Conservation (phyloP, 2,888 invertebrate species). For the Tribolium freemani region DNA sequence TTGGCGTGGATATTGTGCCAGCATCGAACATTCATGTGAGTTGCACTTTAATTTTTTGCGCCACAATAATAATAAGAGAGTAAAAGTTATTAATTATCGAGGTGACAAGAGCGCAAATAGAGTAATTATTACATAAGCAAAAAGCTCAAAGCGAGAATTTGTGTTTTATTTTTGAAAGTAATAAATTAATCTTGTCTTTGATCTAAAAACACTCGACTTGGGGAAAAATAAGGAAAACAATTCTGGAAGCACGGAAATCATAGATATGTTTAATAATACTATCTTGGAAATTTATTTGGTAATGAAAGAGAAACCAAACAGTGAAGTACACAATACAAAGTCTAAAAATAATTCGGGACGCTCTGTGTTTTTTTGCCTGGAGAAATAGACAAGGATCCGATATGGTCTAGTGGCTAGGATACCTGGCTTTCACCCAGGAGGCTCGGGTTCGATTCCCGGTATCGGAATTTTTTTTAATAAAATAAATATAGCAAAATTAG, state of each 20-base stretch:
- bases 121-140: neutral
- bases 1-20: conserved; percentile 50
- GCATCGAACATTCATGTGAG: conserved; percentile 60
- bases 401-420: conserved; percentile 74
- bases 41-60: neutral
- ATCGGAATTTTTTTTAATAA: too few relatives aligned
- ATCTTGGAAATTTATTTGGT: neutral
- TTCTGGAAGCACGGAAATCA: neutral
- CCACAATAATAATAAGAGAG: too few relatives aligned
- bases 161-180: neutral
- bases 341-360: neutral
- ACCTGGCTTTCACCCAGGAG: conserved; percentile 75
- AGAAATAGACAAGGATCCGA: conserved; percentile 59
- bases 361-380: neutral
- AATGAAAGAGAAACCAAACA: neutral
- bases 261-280: neutral
- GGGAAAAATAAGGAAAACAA: neutral
- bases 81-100: too few relatives aligned
- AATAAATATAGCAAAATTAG: too few relatives aligned
- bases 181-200: neutral
- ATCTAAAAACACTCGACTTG: neutral
- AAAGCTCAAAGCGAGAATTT: neutral
- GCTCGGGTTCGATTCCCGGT: conserved; percentile 73
- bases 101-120: neutral
- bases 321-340: neutral